A percentile compares a stretch with the other conserved stretches of the same genome.
phyloP scores from a whole-genome alignment of 2,888 invertebrate species.

The Selenia dentaria region DNA sequence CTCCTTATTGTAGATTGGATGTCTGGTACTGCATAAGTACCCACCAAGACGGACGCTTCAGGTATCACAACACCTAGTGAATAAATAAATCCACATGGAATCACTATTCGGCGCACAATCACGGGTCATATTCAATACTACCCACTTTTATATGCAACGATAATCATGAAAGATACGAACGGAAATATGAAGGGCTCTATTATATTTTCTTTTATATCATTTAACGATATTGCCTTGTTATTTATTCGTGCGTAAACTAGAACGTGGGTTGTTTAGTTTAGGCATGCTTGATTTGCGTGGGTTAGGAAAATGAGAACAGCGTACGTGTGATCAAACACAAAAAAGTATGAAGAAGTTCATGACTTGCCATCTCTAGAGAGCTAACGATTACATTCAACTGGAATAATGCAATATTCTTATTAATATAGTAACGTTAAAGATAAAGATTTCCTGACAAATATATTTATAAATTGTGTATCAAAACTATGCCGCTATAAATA shows the following conservation, averaged over 20 bases:
- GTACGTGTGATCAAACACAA: background rate
- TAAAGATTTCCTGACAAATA: no score
- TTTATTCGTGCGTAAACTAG: slow-evolving; percentile 18
- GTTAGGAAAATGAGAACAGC: background rate
- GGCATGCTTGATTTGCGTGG: slow-evolving; percentile 8
- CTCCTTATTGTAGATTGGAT: no score
- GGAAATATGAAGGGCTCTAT: slow-evolving; percentile 45
- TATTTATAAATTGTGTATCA: no score
- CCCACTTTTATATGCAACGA: slow-evolving; percentile 52
- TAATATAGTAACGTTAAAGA: no score
- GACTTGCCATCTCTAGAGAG: no score
- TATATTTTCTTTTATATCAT: slow-evolving; percentile 39
- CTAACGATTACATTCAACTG: no score
- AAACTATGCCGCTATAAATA: no score
- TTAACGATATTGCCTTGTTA: slow-evolving; percentile 30
- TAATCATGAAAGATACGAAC: slow-evolving; percentile 51
- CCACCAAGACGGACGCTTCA: no score
- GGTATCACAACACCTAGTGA: no score
- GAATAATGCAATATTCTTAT: no score
- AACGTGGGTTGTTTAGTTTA: slow-evolving; percentile 5
- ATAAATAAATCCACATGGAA: background rate
- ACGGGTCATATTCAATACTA: slow-evolving; percentile 51
- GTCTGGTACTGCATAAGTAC: no score
- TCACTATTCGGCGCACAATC: slow-evolving; percentile 28
- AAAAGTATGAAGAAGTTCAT: no score